phyloP scores from a whole-genome alignment of 2,888 invertebrate species.

The Danaus chrysippus region DNA sequence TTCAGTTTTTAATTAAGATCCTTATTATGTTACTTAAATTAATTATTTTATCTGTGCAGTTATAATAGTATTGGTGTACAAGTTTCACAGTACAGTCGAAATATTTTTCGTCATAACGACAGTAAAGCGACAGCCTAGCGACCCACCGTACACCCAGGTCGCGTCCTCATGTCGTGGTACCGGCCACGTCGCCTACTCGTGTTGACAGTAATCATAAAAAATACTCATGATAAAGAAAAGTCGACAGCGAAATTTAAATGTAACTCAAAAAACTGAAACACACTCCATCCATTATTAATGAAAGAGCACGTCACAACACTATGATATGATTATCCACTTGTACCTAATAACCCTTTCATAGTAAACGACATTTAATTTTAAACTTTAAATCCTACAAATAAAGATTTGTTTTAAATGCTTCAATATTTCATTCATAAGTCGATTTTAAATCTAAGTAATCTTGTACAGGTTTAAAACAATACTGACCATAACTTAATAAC shows the following conservation, averaged over 20 bases:
- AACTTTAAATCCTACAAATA: not conserved
- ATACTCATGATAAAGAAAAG: constrained; percentile 28
- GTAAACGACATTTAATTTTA: constrained; percentile 31
- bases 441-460: no score
- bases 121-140: no score
- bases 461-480: no score
- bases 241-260: constrained; percentile 46
- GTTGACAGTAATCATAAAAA: constrained; percentile 27
- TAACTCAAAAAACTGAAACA: constrained; percentile 63
- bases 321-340: constrained; percentile 73
- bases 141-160: no score
- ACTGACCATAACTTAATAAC: no score
- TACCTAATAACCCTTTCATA: constrained; percentile 58
- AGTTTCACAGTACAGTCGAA: no score
- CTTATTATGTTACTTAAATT: no score
- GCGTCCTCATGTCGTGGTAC: no score
- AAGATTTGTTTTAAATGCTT: not conserved
- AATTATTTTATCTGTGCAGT: no score
- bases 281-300: constrained; percentile 75
- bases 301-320: constrained; percentile 75
- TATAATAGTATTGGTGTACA: no score
- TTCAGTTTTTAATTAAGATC: no score
- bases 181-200: constrained; percentile 10
- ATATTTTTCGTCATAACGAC: no score
- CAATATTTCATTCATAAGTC: not conserved